phyloP scores from a whole-genome alignment of 2,113 vertebrate species.

The Oncorhynchus clarkii region DNA sequence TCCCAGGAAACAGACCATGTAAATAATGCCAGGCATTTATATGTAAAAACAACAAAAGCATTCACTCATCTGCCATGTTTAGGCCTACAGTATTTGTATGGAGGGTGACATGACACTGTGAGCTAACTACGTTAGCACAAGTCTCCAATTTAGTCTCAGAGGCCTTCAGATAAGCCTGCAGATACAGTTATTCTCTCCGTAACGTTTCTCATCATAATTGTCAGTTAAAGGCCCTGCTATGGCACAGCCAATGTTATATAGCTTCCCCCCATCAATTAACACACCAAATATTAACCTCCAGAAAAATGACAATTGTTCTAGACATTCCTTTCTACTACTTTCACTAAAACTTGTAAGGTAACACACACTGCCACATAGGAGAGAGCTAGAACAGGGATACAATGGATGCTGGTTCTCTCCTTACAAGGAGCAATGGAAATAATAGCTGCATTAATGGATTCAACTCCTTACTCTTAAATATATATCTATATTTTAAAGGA shows the following conservation, averaged over 20 bases:
- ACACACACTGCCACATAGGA: slow-evolving; percentile 36
- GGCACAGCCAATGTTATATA: slow-evolving; percentile 38
- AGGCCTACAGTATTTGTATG: background rate
- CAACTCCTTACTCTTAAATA: slow-evolving; percentile 50
- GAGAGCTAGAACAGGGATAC: slow-evolving; percentile 54
- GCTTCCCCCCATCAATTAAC: slow-evolving; percentile 42
- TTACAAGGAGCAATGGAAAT: slow-evolving; percentile 37
- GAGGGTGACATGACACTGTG: background rate
- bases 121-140: slow-evolving; percentile 46
- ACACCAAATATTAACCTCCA: slow-evolving; percentile 18
- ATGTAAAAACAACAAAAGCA: slow-evolving; percentile 50
- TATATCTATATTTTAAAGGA: slow-evolving; percentile 48
- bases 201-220: slow-evolving; percentile 33
- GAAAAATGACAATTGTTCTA: slow-evolving; percentile 23
- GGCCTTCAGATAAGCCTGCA: slow-evolving; percentile 29
- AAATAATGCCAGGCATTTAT: slow-evolving; percentile 30
- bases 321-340: slow-evolving; percentile 33
- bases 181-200: slow-evolving; percentile 39
- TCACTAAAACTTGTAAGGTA: slow-evolving; percentile 39
- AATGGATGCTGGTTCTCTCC: slow-evolving; percentile 49
- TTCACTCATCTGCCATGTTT: slow-evolving; percentile 5
- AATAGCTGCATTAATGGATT: slow-evolving; percentile 33
- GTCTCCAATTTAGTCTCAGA: slow-evolving; percentile 27
- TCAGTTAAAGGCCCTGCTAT: slow-evolving; percentile 24
- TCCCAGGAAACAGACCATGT: slow-evolving; percentile 5